A percentile compares a stretch with the other conserved stretches of the same genome.
Evolutionary conservation across 2,888 invertebrate species (phyloP).

Genomic region (Orchesellides sinensis): DNA sequence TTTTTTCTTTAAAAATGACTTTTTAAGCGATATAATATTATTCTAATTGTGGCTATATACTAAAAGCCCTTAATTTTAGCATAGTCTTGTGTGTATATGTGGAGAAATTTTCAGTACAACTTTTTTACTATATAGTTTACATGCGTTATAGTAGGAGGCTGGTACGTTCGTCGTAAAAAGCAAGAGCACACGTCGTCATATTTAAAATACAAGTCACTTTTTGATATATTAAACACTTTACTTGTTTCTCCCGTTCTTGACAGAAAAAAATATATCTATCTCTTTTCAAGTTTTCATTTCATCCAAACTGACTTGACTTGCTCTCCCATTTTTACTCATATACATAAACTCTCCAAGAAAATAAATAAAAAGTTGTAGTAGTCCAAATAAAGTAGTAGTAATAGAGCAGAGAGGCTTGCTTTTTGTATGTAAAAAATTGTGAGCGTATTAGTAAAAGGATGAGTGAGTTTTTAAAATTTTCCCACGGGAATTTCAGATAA

Average conservation of each 20-base stretch:
- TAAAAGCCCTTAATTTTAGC: no score
- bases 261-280: conserved; percentile 1
- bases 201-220: conserved; percentile 44
- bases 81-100: no score
- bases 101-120: no score
- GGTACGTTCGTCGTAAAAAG: neutral
- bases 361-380: conserved; percentile 13
- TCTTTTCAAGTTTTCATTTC: conserved; percentile 5
- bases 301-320: conserved; percentile 46
- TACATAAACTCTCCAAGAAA: no score
- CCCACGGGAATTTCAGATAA: conserved; percentile 72
- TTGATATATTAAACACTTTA: conserved; percentile 32
- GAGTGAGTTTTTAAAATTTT: conserved; percentile 63
- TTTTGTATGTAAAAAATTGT: conserved; percentile 21
- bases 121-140: conserved; percentile 7
- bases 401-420: no score
- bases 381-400: conserved; percentile 12
- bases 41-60: conserved; percentile 48
- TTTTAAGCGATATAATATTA: conserved; percentile 43
- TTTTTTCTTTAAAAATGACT: conserved; percentile 35
- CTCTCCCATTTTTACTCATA: neutral
- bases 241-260: conserved; percentile 3
- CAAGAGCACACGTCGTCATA: conserved; percentile 16
- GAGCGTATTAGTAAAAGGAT: conserved; percentile 10
- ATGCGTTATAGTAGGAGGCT: neutral